Evolutionary conservation across 1,140 invertebrate genomes (phyloP), one percentile per base, ranked within the genome.

Genomic region (Ceratina australensis): DNA sequence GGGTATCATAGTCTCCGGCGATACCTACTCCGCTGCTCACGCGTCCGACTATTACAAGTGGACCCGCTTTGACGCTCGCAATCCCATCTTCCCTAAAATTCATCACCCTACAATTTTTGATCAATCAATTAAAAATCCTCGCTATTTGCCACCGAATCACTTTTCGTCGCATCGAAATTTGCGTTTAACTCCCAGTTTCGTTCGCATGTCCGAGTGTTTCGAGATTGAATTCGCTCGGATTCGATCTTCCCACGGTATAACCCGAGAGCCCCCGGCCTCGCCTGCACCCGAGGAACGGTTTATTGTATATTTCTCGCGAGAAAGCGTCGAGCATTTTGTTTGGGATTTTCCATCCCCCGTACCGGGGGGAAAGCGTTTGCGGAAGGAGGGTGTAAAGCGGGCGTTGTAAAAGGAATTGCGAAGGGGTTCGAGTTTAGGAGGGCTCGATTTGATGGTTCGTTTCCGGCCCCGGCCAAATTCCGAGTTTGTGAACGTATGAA

Each of bases 131-230:
- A 33, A 33, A 3, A 33, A 7, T 33, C 7, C 2, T 7, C 7
- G 33, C 3, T 3, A 33, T 7, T 2, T 3, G 7, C 33, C 3
- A 33, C 33, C 33, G 33, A 7, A 7, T 2, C 33, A 33, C n/a
- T n/a, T n/a, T n/a, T n/a, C n/a, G n/a, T n/a, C n/a, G 33, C 7
- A 33, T 33, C 7, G 33, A 3, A 33, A 33, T 3, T 33, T 33
- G 33, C 33, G 33, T 42, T 10, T 42, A 74, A 82, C 78, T 82
- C 79, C 72, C 56, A 64, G 59, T 47, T 78, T 26, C 67, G 8
- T 18, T 3, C 12, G 47, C 20, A 52, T 60, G 67, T 72, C 28
- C 75, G 15, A 63, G 59, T 78, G 68, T 78, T 57, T 72, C 68
- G 22, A 56, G 59, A 78, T 78, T 71, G 18, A 72, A 78, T 72